A percentile compares a stretch with the other conserved stretches of the same genome.
These are phyloP conservation scores for Halocaridina rubra DNA, from an alignment of 2,888 invertebrate species.

Conservation along the genomic window DNA sequence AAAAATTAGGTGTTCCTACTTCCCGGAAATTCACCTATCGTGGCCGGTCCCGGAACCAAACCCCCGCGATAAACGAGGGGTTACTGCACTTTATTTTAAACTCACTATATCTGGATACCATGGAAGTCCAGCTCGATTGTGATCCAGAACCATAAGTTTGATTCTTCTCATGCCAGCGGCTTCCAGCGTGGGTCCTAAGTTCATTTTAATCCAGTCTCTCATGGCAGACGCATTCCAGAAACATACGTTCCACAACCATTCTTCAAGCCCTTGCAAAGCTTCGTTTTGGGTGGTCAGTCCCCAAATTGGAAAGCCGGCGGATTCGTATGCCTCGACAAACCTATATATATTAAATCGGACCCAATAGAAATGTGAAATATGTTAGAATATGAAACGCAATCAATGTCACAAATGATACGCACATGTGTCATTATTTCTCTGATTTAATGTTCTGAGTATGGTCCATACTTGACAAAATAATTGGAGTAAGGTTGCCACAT, in stretches of 20 bases:
- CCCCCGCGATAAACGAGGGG: no score
- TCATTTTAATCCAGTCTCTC: constrained; percentile 77
- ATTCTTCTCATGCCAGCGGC: constrained; percentile 73
- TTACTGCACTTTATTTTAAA: no score
- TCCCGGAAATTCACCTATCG: no score
- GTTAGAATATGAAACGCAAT: no score
- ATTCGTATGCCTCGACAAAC: constrained; percentile 82
- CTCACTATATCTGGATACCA: constrained; percentile 73
- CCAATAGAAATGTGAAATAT: neutral
- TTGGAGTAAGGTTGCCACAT: constrained; percentile 85
- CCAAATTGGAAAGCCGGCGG: constrained; percentile 69
- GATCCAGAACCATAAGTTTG: constrained; percentile 81
- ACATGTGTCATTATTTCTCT: no score
- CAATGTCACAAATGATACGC: no score
- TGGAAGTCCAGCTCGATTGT: constrained; percentile 76
- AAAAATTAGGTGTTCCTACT: no score
- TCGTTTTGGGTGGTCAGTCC: constrained; percentile 33
- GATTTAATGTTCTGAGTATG: neutral
- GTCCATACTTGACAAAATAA: constrained; percentile 74
- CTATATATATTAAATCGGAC: no score
- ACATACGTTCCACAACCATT: constrained; percentile 77
- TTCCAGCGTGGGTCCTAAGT: constrained; percentile 81
- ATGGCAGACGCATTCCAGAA: constrained; percentile 78
- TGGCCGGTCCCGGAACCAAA: no score
- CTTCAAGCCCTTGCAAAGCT: constrained; percentile 68